Base-by-base conservation (phyloP, 2,888 invertebrate species). In the Smittia sp. region DNA sequence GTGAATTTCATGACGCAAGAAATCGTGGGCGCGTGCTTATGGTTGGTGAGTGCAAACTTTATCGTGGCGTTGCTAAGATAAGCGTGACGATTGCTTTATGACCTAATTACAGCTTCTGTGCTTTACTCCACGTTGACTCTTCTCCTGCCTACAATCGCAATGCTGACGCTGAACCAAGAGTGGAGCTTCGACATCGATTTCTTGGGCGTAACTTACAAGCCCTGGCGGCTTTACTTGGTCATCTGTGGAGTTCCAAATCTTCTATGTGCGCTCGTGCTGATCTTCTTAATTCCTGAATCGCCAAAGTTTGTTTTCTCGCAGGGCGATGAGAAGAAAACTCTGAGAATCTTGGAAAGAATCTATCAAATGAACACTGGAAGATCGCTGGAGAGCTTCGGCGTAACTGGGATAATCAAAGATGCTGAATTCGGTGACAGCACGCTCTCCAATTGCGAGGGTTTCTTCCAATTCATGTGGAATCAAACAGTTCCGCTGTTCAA, bases 1-100 rank as follows among this genome's bases (percentile, higher is more conserved):
- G 83, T 1, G 84, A 84, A 76, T 84, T 84, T 75, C 81, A 80
- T 63, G 78, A 77, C 1, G 74, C 76, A 0, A 79, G 79, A 18
- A 79, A 81, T 76, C 78, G 82, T 4, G 79, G 82, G 0, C 38
- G 20, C 39, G 46, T 73, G 11, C 38, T 73, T 11, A 63, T 73
- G 63, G 78, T 79, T 11, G 39, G 72, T 72, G 11, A 72, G 39
- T 72, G 13, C 4, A 3, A 20, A 20, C 25, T 66, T 63, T 13
- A 22, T 13, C 39, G 22, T 9, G 24, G 24, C 41, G 39, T 13
- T n/a, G 4, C 13, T 65, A 7, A 27, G n/a, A 27, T 65, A 25
- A 25, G 24, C 3, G 7, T n/a, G 11, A 62, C n/a, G 32, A 11
- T 32, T n/a, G n/a, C 6, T 46, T 46, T 38, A 65, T 65, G 15